A percentile compares a stretch with the other conserved stretches of the same genome.
phyloP scores from a whole-genome alignment of 2,797 vertebrate genomes.

The Cyclura pinguis region DNA sequence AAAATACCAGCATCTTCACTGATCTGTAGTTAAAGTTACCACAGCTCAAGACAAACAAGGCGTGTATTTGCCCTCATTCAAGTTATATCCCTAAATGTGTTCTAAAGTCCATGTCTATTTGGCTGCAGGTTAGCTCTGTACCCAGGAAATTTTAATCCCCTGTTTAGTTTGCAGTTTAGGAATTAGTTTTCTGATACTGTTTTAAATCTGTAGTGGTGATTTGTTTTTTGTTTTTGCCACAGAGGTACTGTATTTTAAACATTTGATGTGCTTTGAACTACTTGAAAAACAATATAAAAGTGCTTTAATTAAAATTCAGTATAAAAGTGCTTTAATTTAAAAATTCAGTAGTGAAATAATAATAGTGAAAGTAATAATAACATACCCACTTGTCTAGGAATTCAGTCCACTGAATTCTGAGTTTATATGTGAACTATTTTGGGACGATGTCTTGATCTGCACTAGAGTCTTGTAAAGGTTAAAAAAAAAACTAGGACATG shows the following conservation, averaged over 20 bases:
- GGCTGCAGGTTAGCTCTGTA: neutral
- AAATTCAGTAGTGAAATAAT: neutral
- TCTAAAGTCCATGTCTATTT: neutral
- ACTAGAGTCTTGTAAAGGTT: no score
- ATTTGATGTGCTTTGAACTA: neutral
- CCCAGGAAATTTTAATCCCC: neutral
- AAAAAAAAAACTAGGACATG: no score
- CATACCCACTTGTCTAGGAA: no score
- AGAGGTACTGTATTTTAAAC: neutral
- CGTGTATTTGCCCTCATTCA: neutral
- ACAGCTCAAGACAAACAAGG: neutral
- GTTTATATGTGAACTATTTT: no score
- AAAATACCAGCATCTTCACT: neutral
- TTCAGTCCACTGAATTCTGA: no score
- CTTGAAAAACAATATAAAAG: neutral
- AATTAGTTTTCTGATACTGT: conserved; percentile 5
- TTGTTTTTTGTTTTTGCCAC: neutral
- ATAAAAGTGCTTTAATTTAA: neutral
- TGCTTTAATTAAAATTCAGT: neutral
- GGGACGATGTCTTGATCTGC: no score
- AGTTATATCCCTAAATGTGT: neutral
- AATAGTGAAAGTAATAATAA: neutral
- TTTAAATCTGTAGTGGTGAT: neutral
- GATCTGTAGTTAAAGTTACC: conserved; percentile 1
- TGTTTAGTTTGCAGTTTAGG: neutral